Conservation (phyloP, 2,797 vertebrate genomes). For the Alauda arvensis region DNA sequence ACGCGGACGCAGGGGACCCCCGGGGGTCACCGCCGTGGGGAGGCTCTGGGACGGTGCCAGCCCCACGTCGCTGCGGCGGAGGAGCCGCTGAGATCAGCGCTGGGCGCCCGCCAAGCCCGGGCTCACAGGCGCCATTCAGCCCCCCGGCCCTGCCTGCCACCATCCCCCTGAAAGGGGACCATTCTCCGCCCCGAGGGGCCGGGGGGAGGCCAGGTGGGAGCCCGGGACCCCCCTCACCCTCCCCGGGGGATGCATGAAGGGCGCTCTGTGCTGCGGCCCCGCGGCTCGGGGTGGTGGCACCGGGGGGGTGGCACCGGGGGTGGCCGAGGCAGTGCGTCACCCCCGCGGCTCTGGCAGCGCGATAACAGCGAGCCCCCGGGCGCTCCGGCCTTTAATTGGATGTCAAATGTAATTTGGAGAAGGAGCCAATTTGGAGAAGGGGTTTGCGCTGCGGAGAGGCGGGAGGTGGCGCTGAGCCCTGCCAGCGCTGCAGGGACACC, state of each 20-base stretch:
- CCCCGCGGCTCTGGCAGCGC: neutral
- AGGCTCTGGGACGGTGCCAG: neutral
- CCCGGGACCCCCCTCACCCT: neutral
- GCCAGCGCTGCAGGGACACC: neutral
- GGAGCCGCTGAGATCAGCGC: constrained; percentile 20
- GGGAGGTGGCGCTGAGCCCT: neutral
- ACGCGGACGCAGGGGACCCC: neutral
- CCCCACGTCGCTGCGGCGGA: neutral
- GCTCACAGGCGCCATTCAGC: constrained; percentile 27
- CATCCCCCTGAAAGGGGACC: constrained; percentile 9
- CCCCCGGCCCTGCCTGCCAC: neutral
- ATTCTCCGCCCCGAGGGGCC: neutral
- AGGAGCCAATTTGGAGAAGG: too few relatives aligned
- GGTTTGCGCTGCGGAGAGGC: neutral
- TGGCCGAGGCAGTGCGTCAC: neutral
- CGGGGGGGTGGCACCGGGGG: neutral
- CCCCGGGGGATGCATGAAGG: neutral
- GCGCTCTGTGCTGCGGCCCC: constrained; percentile 4
- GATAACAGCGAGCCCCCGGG: constrained; percentile 18
- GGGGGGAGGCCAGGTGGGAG: constrained; percentile 23
- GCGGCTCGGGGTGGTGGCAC: neutral
- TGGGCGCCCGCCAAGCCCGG: constrained; percentile 38
- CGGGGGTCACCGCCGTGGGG: neutral
- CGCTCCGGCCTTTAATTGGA: constrained; percentile 50
- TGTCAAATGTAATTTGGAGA: constrained; percentile 64